Conservation (phyloP, 2,888 invertebrate genomes). For the Diaperis boleti region DNA sequence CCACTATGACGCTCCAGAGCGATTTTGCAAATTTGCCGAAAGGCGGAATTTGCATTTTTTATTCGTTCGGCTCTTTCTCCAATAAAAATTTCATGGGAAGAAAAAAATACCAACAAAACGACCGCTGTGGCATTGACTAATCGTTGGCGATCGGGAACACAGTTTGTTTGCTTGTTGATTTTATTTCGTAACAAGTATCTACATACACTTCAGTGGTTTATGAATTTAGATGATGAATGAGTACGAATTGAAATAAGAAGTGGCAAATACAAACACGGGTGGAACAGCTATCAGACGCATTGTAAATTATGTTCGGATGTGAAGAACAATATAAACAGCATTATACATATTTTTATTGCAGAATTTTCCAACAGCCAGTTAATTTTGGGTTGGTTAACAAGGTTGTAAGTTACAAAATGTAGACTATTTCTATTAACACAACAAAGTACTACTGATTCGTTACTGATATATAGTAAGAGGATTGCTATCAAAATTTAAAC, state of each 20-base stretch:
- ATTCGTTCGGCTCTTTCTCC: slow-evolving; percentile 15
- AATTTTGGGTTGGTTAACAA: no score
- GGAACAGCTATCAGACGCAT: slow-evolving; percentile 26
- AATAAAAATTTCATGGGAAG: slow-evolving; percentile 16
- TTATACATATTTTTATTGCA: no score
- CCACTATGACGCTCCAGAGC: slow-evolving; percentile 19
- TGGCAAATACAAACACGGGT: slow-evolving; percentile 34
- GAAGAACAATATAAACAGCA: slow-evolving; percentile 7
- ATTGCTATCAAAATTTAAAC: no score
- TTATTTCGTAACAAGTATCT: slow-evolving; percentile 39
- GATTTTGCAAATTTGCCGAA: slow-evolving; percentile 34
- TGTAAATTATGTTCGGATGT: slow-evolving; percentile 26
- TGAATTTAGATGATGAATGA: slow-evolving; percentile 51
- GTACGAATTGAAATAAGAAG: slow-evolving; percentile 24
- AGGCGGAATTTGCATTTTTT: slow-evolving; percentile 30
- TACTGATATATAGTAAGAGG: no score
- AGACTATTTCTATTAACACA: no score
- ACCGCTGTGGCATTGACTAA: slow-evolving; percentile 42
- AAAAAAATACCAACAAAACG: slow-evolving; percentile 29
- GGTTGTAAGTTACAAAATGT: no score
- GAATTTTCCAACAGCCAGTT: no score
- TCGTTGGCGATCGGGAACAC: slow-evolving; percentile 41
- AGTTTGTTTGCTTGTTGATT: slow-evolving; percentile 38
- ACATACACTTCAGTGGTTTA: slow-evolving; percentile 29
- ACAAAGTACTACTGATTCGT: no score